Evolutionary conservation across 2,888 invertebrate genomes (phyloP), one percentile per base, ranked within the genome.

Genomic region (Drosophila mimica): DNA sequence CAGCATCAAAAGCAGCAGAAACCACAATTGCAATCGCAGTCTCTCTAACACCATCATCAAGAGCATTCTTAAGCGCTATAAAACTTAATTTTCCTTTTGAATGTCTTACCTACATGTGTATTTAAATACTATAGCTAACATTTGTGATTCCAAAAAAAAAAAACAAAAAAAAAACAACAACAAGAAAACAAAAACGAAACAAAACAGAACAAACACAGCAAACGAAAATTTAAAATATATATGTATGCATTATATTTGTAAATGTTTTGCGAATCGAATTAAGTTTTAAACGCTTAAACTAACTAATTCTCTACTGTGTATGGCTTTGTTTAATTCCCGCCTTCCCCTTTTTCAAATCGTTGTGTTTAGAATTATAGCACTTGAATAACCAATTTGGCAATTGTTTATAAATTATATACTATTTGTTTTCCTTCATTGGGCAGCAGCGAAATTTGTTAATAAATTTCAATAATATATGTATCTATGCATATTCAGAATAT

Each of bases 81-180:
- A 77, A 81, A 76, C 72, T 77, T 77, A 76, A 82, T 88, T 84
- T 81, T 83, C 75, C 79, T 74, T 81, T 85, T 85, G 68, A 85
- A 85, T 85, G 83, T 83, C 85, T 85, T 88, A 85, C 85, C 85
- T 88, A 88, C 85, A 88, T 85, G 85, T 85, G 88, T 85, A 88
- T 85, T 88, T 86, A 83, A 86, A 84, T 84, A 84, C 78, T 79
- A 81, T 88, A 85, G 88, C 85, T 85, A 85, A 87, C 84, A 89
- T 87, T 87, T 87, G 86, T 87, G 86, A 87, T 87, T 87, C 87
- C 84, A 84, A 88, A 88, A 79, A 75, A 70, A 73, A 72, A 30
- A 59, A 36, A 33, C 51, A 43, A 56, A 53, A n/a, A 38, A 58
- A 49, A 43, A 43, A 28, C 6, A 51, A 63, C 54, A 71, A 48